Evolutionary conservation across 2,888 invertebrate genomes (phyloP), one percentile per base, ranked within the genome.

Genomic region (Prenolepis imparis): DNA sequence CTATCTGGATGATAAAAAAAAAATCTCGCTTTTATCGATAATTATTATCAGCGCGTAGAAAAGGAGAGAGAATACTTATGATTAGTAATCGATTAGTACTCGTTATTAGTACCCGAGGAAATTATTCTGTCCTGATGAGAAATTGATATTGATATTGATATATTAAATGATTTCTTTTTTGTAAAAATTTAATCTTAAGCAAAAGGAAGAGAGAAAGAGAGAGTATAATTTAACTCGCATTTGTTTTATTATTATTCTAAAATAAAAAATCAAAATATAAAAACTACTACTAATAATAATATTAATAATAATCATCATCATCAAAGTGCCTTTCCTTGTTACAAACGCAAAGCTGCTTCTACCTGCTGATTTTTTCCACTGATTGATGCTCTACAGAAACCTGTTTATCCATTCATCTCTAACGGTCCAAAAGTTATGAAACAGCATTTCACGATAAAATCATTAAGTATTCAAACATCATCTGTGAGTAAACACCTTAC

Each of bases 381-480:
- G 77, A 28, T 39, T 57, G 70, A 78, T 39, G 24, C 12, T 57
- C 57, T 18, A 64, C 52, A 32, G 28, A 80, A 86, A 89, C 84
- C 81, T 83, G 87, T 90, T 89, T 84, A 70, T 72, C 77, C 83
- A 75, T 86, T 86, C 85, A 89, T 87, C 85, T 83, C 67, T 75
- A 55, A 86, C 67, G 68, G 55, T 39, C 83, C 70, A 72, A 84
- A 81, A 87, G 81, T 63, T 87, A 73, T 84, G 90, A 85, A 84
- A 89, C 77, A 39, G 24, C 21, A 21, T 55, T 36, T 64, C 61
- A 66, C 4, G 24, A 6, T 59, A 80, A 32, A 61, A 39, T 44
- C 24, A 15, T 80, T 36, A 18, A 21, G n/a, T 68, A 48, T 55
- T 68, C 48, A 75, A 12, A 24, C 36, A 24, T 59, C 15, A 59